Percentiles rank a stretch among this genome's conserved stretches.
These are phyloP conservation scores for Halcyon senegalensis DNA, from an alignment of 2,113 vertebrate genomes.

Conservation along the genomic window DNA sequence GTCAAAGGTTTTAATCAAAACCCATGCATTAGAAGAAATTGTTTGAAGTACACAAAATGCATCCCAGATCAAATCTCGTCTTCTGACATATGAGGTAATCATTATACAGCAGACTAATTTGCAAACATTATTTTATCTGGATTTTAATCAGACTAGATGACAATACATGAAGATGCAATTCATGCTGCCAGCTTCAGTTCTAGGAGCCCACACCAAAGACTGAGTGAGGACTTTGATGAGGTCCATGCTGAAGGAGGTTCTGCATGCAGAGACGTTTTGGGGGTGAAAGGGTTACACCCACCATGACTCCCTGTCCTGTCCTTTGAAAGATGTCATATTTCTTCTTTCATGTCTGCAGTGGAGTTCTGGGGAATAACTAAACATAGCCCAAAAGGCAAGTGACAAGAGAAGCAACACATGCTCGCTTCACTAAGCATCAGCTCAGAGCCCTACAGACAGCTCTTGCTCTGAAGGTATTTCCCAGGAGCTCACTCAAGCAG, in stretches of 20 bases:
- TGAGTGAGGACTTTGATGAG: rapidly evolving
- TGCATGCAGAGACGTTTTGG: background rate
- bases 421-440: background rate
- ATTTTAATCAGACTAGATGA: background rate
- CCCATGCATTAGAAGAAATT: background rate
- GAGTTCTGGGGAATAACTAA: background rate
- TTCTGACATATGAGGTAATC: background rate
- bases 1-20: background rate
- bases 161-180: background rate
- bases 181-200: background rate
- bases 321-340: background rate
- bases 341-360: background rate
- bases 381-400: background rate
- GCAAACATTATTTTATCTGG: background rate
- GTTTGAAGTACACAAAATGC: background rate
- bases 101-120: background rate
- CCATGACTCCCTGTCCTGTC: rapidly evolving
- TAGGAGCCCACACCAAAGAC: background rate
- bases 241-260: background rate
- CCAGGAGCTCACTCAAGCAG: background rate
- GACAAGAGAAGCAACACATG: rapidly evolving
- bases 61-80: background rate
- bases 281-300: background rate
- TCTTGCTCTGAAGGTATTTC: background rate
- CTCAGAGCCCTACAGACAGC: background rate